Evolutionary conservation across 2,113 vertebrate species (phyloP), one percentile per base, ranked within the genome.

Genomic region (Naja naja): DNA sequence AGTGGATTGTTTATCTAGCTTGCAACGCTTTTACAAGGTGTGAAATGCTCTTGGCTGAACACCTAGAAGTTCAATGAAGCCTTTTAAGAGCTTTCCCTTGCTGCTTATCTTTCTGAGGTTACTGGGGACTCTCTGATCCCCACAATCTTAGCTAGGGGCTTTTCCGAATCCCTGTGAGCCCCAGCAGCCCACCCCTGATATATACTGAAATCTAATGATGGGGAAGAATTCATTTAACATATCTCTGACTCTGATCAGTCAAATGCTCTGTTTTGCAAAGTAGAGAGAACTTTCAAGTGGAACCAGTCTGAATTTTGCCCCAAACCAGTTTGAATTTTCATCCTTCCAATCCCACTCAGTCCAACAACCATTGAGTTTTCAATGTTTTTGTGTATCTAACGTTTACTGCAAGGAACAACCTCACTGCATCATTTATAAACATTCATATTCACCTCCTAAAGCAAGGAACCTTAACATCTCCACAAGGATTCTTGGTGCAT

Each of bases 181-280:
- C 47, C 47, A 49, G 47, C 47, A 49, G 47, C 47, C 47, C 8
- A 49, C 47, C 47, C 47, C 47, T 49, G 22, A 47, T 94, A 49
- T 86, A 93, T 60, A 90, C 60, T 95, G n/a, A 14, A 87, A 45
- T 95, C 30, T 90, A 81, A 87, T 9, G 22, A 60, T 49, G 16
- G 18, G 91, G 54, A 45, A 93, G 92, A 81, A 90, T 4, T 69
- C 94, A 81, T 88, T 30, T 43, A 86, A 74, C 90, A 85, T 89
- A 34, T 0, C 5, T 91, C 92, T 94, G 87, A 69, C 30, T 30
- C 49, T 9, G 58, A 88, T 1, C 43, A 27, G 16, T 43, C 22
- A 9, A 27, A 27, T 69, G 20, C 22, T 39, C 12, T 6, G n/a
- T 47, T 27, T 4, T 54, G 25, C 1, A 43, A 74, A 47, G 5